Percentiles rank a stretch among this genome's conserved stretches.
phyloP scores from a whole-genome alignment of 2,113 vertebrate species.

The Willisornis vidua region DNA sequence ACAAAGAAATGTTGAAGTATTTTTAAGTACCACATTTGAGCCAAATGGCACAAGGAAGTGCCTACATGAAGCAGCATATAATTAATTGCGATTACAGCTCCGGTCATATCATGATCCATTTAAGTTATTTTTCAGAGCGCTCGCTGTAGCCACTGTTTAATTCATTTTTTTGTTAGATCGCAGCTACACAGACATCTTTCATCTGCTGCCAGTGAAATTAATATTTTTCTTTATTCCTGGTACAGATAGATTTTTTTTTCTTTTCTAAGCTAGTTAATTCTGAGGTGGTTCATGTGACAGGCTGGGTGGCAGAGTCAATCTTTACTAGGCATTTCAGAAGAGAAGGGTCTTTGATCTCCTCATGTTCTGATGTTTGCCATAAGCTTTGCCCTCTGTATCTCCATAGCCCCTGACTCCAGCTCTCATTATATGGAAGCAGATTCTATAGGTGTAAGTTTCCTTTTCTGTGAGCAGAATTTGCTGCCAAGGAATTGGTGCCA shows the following conservation, averaged over 20 bases:
- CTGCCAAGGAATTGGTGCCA: background rate
- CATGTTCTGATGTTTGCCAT: constrained; percentile 4
- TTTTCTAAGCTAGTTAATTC: constrained; percentile 57
- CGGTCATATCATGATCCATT: constrained; percentile 61
- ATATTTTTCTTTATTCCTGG: constrained; percentile 70
- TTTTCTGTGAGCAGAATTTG: background rate
- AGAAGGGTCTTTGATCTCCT: constrained; percentile 30
- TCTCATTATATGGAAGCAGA: background rate
- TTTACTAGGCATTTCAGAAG: constrained; percentile 27
- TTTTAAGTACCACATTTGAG: constrained; percentile 58
- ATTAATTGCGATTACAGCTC: constrained; percentile 67
- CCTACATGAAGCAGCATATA: constrained; percentile 60
- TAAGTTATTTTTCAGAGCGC: constrained; percentile 69
- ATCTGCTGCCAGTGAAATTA: constrained; percentile 75
- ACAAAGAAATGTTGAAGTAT: constrained; percentile 62
- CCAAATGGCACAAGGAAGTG: constrained; percentile 29
- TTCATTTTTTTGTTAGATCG: constrained; percentile 73
- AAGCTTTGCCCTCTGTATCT: background rate
- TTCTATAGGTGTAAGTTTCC: background rate
- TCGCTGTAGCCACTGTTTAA: constrained; percentile 73
- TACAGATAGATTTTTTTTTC: constrained; percentile 59
- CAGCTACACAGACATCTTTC: constrained; percentile 71
- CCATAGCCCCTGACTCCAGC: background rate
- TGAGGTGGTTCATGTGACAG: constrained; percentile 55
- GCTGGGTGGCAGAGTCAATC: constrained; percentile 16